A percentile compares a stretch with the other conserved stretches of the same genome.
Evolutionary conservation across 1,140 invertebrate species (phyloP).

Genomic region (Drosophila nikananu): DNA sequence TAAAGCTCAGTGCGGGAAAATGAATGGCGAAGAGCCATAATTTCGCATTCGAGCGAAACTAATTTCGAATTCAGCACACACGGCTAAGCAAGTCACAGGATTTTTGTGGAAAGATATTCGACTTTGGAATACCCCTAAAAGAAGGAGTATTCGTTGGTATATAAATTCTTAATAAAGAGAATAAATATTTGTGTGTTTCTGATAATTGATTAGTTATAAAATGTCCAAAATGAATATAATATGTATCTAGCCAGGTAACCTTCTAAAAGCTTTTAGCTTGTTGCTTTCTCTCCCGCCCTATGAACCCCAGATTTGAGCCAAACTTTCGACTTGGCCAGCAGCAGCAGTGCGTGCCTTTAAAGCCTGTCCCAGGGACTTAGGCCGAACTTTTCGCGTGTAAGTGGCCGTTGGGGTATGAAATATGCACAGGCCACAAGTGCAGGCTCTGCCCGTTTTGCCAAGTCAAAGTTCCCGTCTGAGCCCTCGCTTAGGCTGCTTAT

Average conservation of each 20-base stretch:
- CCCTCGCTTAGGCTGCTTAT: slow-evolving; percentile 47
- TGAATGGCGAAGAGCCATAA: slow-evolving; percentile 33
- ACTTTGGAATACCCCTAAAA: slow-evolving; percentile 5
- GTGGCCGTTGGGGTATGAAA: slow-evolving; percentile 38
- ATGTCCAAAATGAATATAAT: not conserved
- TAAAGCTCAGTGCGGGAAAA: slow-evolving; percentile 13
- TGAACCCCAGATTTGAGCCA: not conserved
- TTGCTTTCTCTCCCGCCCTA: slow-evolving; percentile 1
- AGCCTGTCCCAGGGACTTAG: slow-evolving; percentile 19
- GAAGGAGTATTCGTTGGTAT: not conserved
- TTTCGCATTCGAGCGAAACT: slow-evolving; percentile 43
- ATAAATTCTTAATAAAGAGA: not conserved
- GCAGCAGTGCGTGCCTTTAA: slow-evolving; percentile 36
- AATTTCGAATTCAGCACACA: slow-evolving; percentile 59
- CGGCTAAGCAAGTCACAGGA: slow-evolving; percentile 17
- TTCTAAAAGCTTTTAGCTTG: slow-evolving; percentile 24
- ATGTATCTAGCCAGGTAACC: not conserved
- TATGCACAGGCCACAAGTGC: slow-evolving; percentile 47
- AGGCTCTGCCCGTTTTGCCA: slow-evolving; percentile 10
- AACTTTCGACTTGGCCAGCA: slow-evolving; percentile 17
- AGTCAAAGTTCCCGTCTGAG: slow-evolving; percentile 29
- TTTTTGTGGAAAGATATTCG: not conserved
- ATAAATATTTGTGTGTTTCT: not conserved
- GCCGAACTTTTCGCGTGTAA: slow-evolving; percentile 17
- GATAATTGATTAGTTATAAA: too few species aligned